phyloP scores from a whole-genome alignment of 2,888 invertebrate species.

The Lucinisca nassula region DNA sequence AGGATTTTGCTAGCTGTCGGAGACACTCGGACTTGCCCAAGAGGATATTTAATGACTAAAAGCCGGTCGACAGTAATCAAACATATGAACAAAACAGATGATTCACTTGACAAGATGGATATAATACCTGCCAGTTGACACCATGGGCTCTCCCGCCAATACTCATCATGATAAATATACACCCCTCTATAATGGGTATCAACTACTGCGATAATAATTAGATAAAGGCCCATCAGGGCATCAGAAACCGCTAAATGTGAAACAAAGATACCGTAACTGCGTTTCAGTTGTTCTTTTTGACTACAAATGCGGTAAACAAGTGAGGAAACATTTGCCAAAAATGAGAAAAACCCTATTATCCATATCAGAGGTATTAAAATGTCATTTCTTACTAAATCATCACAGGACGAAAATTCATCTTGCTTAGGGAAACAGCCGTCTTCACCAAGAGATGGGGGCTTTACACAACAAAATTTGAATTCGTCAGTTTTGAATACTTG shows the following conservation, averaged over 20 bases:
- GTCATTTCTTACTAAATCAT: constrained; percentile 63
- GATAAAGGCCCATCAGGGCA: constrained; percentile 32
- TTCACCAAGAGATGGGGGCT: constrained; percentile 24
- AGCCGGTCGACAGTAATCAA: constrained; percentile 91
- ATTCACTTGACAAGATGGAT: constrained; percentile 89
- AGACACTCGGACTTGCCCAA: constrained; percentile 84
- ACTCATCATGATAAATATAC: constrained; percentile 49
- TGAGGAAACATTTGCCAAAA: constrained; percentile 60
- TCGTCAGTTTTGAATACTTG: constrained; percentile 31
- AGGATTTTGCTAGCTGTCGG: constrained; percentile 67
- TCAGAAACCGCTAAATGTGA: constrained; percentile 57
- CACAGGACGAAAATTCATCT: constrained; percentile 73
- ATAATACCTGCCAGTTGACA: constrained; percentile 72
- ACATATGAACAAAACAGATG: constrained; percentile 90
- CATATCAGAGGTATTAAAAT: constrained; percentile 58
- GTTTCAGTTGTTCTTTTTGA: constrained; percentile 32
- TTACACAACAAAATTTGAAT: constrained; percentile 55
- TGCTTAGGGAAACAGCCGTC: constrained; percentile 61
- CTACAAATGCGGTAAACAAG: constrained; percentile 48
- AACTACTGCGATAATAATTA: constrained; percentile 66
- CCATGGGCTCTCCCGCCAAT: constrained; percentile 69
- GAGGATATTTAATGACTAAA: constrained; percentile 90
- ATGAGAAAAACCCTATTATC: constrained; percentile 59
- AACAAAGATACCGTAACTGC: constrained; percentile 59
- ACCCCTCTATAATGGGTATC: constrained; percentile 63